Evolutionary conservation across 2,888 invertebrate species (phyloP).

Genomic region (Lathronympha strigana): DNA sequence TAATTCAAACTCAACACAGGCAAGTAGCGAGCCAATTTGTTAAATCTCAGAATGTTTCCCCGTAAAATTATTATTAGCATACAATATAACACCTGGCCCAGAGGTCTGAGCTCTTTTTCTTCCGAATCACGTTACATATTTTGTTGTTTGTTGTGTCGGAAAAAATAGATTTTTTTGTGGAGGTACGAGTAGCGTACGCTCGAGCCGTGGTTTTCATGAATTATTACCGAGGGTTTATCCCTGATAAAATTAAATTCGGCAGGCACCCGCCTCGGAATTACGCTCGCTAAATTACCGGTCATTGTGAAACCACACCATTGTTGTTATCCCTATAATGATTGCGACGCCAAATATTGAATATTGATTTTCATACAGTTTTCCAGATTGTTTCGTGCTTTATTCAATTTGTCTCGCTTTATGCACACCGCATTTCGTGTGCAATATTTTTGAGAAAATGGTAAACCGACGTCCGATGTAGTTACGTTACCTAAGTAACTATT

Average conservation of each 20-base stretch:
- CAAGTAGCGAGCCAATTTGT: constrained; percentile 4
- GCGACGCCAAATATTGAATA: constrained; percentile 62
- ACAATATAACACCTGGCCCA: neutral
- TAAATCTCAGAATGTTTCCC: neutral
- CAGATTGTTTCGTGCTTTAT: constrained; percentile 37
- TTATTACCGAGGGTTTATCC: constrained; percentile 66
- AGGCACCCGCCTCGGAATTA: constrained; percentile 63
- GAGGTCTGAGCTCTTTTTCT: neutral
- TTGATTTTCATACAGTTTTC: constrained; percentile 57
- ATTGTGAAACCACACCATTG: constrained; percentile 62
- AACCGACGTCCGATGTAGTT: neutral
- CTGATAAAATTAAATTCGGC: constrained; percentile 73
- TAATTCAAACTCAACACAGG: neutral
- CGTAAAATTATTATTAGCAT: constrained; percentile 7
- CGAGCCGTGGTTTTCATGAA: constrained; percentile 62
- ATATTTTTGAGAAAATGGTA: neutral
- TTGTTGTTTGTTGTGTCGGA: constrained; percentile 17
- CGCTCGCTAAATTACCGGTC: constrained; percentile 71
- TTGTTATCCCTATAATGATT: constrained; percentile 63
- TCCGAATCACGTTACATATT: constrained; percentile 21
- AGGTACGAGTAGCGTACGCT: constrained; percentile 46
- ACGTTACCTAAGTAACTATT: too few relatives aligned
- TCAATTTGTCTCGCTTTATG: constrained; percentile 22
- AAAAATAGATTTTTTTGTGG: constrained; percentile 20
- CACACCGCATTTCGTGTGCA: constrained; percentile 1